Evolutionary conservation across 2,113 vertebrate genomes (phyloP).

Genomic region (Percina caprodes): DNA sequence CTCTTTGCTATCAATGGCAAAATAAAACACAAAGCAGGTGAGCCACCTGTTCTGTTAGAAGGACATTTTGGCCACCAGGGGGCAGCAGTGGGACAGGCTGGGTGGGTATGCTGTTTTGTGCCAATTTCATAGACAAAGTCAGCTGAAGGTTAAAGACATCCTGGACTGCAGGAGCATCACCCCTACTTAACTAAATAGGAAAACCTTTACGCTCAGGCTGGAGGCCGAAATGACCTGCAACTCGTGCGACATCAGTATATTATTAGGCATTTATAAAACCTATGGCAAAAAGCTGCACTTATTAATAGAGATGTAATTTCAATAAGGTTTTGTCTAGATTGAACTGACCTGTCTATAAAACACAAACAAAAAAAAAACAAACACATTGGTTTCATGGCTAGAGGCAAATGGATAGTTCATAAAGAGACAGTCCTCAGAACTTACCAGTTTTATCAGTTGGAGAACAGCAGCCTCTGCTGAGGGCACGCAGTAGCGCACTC

Average conservation of each 20-base stretch:
- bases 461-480: slow-evolving; percentile 69
- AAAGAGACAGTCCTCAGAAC: slow-evolving; percentile 28
- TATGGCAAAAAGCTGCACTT: background rate
- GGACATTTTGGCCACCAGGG: slow-evolving; percentile 42
- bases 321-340: background rate
- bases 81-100: slow-evolving; percentile 35
- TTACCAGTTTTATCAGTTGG: slow-evolving; percentile 60
- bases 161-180: slow-evolving; percentile 12
- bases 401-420: background rate
- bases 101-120: slow-evolving; percentile 9
- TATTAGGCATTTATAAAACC: background rate
- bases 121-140: slow-evolving; percentile 61
- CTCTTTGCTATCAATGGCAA: background rate
- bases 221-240: background rate
- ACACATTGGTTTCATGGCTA: background rate
- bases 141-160: slow-evolving; percentile 69
- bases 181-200: no score
- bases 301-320: background rate
- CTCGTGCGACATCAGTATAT: background rate
- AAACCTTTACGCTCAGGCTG: background rate
- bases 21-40: slow-evolving; percentile 1
- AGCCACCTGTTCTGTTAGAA: slow-evolving; percentile 47
- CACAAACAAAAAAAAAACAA: background rate
- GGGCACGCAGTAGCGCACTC: slow-evolving; percentile 38
- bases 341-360: background rate